Evolutionary conservation across 2,797 vertebrate genomes (phyloP).

Genomic region (Okamejei kenojei): DNA sequence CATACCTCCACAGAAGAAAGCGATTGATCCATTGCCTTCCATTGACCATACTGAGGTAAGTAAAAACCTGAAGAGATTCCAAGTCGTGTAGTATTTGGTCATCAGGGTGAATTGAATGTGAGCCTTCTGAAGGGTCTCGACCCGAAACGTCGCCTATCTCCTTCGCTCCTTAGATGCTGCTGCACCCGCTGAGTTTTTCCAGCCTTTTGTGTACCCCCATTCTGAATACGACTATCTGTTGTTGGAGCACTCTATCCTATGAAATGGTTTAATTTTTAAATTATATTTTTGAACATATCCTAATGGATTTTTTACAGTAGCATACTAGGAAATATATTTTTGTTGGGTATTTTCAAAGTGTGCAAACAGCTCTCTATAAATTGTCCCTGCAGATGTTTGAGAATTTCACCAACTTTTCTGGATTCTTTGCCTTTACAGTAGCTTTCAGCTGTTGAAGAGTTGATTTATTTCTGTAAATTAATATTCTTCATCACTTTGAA

Average conservation of each 20-base stretch:
- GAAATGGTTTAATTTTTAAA: background rate
- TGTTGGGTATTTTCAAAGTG: background rate
- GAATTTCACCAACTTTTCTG: background rate
- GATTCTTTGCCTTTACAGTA: background rate
- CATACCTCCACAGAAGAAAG: slow-evolving; percentile 80
- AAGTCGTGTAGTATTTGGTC: slow-evolving; percentile 41
- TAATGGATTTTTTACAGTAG: background rate
- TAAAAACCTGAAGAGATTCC: background rate
- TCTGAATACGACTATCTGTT: background rate
- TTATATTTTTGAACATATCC: background rate
- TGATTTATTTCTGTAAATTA: background rate
- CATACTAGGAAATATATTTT: background rate
- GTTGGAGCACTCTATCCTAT: background rate
- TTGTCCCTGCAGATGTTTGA: background rate
- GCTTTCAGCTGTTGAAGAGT: background rate
- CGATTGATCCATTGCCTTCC: slow-evolving; percentile 89
- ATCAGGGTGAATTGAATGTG: slow-evolving; percentile 43
- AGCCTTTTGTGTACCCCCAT: too few species aligned
- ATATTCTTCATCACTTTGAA: background rate
- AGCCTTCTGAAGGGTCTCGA: too few species aligned
- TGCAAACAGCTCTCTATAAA: background rate
- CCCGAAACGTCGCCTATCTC: too few species aligned
- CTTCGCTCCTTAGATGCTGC: too few species aligned
- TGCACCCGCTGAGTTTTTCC: too few species aligned
- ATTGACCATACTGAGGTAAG: slow-evolving; percentile 92